Evolutionary conservation across 2,888 invertebrate species (phyloP).

Genomic region (Agrochola macilenta): DNA sequence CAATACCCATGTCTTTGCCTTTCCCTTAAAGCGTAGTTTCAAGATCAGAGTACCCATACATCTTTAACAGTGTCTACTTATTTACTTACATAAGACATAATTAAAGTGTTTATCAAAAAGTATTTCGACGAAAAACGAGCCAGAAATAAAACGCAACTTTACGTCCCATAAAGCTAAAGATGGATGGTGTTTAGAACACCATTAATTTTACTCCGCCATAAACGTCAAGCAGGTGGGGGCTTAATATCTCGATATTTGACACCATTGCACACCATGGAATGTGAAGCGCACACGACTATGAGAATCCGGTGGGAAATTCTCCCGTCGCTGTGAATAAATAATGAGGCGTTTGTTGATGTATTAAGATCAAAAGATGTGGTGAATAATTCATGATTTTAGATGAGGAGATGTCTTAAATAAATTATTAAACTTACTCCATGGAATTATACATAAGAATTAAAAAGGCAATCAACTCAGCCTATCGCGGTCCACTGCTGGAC

Average conservation of each 20-base stretch:
- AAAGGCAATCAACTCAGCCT: neutral
- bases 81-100: neutral
- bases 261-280: slow-evolving; percentile 51
- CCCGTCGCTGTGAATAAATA: slow-evolving; percentile 42
- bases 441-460: neutral
- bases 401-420: neutral
- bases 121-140: neutral
- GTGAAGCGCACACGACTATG: slow-evolving; percentile 18
- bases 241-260: slow-evolving; percentile 56
- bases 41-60: neutral
- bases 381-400: neutral
- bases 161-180: slow-evolving; percentile 30
- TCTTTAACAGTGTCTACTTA: neutral
- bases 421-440: neutral
- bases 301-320: slow-evolving; percentile 48
- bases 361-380: slow-evolving; percentile 8
- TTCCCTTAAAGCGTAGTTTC: neutral
- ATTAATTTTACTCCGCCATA: slow-evolving; percentile 62
- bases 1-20: neutral
- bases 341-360: slow-evolving; percentile 37
- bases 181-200: slow-evolving; percentile 58
- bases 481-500: too few species aligned
- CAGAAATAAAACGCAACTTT: slow-evolving; percentile 23
- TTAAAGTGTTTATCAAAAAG: neutral
- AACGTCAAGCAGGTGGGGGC: slow-evolving; percentile 50